Evolutionary conservation across 2,113 vertebrate genomes (phyloP).

Genomic region (Danionella cerebrum): DNA sequence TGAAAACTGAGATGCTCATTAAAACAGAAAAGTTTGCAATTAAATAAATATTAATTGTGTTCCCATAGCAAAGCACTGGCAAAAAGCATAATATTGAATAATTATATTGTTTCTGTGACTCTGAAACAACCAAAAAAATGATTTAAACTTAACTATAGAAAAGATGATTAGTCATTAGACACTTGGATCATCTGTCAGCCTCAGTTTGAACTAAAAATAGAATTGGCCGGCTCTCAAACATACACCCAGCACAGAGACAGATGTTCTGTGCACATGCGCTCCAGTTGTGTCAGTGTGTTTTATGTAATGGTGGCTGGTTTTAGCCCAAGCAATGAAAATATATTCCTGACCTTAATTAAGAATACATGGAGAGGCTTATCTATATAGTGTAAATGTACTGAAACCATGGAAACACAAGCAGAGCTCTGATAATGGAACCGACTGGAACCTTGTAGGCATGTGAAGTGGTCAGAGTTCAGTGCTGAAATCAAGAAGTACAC

Average conservation of each 20-base stretch:
- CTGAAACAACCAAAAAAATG: too few species aligned
- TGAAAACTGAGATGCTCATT: too few species aligned
- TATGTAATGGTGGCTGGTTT: slow-evolving; percentile 2
- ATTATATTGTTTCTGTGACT: too few species aligned
- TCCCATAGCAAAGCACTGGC: too few species aligned
- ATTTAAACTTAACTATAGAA: too few species aligned
- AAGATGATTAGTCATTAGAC: background rate
- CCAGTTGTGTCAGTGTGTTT: slow-evolving; percentile 35
- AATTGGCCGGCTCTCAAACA: slow-evolving; percentile 29
- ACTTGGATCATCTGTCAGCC: background rate
- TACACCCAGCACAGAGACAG: slow-evolving; percentile 7
- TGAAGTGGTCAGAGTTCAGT: slow-evolving; percentile 24
- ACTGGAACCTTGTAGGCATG: too few species aligned
- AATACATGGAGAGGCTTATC: slow-evolving; percentile 38
- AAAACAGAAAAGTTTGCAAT: too few species aligned
- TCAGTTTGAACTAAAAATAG: background rate
- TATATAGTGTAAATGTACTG: slow-evolving; percentile 16
- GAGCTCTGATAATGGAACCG: slow-evolving; percentile 22
- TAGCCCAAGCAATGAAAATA: slow-evolving; percentile 34
- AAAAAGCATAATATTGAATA: too few species aligned
- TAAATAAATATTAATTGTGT: too few species aligned
- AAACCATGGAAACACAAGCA: slow-evolving; percentile 52
- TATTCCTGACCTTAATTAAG: slow-evolving; percentile 38
- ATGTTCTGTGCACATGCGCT: slow-evolving; percentile 13
- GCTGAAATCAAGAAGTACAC: background rate